Base-by-base conservation (phyloP, 30 jellyfish, hydroid and myxozoan species). In the Aurelia sp. region DNA sequence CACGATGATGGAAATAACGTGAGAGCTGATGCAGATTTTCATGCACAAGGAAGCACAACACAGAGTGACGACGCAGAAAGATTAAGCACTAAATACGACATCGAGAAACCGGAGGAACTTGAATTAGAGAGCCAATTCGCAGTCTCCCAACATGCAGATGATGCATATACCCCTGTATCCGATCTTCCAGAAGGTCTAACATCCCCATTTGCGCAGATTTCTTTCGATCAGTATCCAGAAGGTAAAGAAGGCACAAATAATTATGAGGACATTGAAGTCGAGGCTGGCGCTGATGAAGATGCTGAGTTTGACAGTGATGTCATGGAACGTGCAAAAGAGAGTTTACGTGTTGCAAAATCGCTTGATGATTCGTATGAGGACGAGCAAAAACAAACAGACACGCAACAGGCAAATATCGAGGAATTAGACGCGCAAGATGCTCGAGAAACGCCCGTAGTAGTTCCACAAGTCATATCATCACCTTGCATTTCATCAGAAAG, bases 181-280 rank as follows among this genome's bases (percentile, higher is more conserved):
- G 93, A 84, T 73, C 88, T 84, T 4, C 87, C 93, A 12, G 93
- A 84, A 3, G 93, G 53, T 20, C 51, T 51, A 20, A 65, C 75
- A 17, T 84, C 93, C 47, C 93, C 93, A 10, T 38, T 84, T 11
- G 71, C 67, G 7, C 50, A 68, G 18, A 74, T 64, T 4, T 51
- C 84, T 5, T 81, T 81, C 58, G 48, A 66, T 63, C 81, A 80
- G 27, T 27, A 19, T 17, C 55, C 55, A 44, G 91, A 67, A 20
- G 64, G 27, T n/a, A 17, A 55, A 13, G 18, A 71, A 7, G 81
- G 67, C 18, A 10, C 30, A 0, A n/a, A 13, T 69, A 13, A 69
- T 22, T 64, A 27, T 7, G 80, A 27, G 1, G 21, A 5, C 58
- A 24, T 0, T 2, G 69, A 59, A 13, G 2, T 6, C 16, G 69